Base-by-base conservation (phyloP, 2,888 invertebrate species). In the Pyrrhosoma nymphula region DNA sequence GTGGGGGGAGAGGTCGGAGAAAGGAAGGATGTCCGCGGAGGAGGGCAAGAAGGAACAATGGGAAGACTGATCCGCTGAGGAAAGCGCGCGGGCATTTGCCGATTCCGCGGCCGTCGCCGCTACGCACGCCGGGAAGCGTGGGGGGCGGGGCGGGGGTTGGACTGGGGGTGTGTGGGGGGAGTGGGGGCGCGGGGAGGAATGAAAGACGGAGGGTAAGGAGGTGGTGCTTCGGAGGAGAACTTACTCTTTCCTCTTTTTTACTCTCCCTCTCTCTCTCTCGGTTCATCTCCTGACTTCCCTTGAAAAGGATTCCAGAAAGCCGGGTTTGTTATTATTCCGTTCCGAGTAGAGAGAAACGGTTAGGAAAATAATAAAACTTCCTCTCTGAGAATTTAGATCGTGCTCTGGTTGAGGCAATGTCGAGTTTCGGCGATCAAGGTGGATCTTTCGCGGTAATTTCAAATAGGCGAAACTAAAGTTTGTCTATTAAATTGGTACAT, bases 21-120 rank as follows among this genome's bases (percentile, higher is more conserved):
- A 93, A 63, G 69, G 69, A n/a, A 69, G 82, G 82, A 82, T 82
- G 82, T 82, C 82, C 82, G 35, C 30, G 35, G 82, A 82, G 82
- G 30, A 14, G 82, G 82, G 35, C 82, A 82, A 82, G 82, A 82
- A 82, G 26, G 14, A 30, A 82, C 35, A 82, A 35, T 35, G 26
- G n/a, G 82, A 82, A 18, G 82, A 82, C 12, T 35, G 12, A 30
- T 14, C 82, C 82, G 35, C 82, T 35, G 20, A 60, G 60, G 20
- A 60, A 12, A 60, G 82, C 82, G 35, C 82, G 82, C 82, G 82
- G 23, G 35, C 82, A 35, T 82, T 82, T 26, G 60, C 35, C 82
- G 82, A 82, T 82, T 82, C 82, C 82, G 35, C 82, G 82, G 14
- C 82, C 35, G 82, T 82, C 82, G 35, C 35, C 26, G 14, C 35